Conservation (phyloP, 2,113 vertebrate genomes). For the Prunella fulvescens region DNA sequence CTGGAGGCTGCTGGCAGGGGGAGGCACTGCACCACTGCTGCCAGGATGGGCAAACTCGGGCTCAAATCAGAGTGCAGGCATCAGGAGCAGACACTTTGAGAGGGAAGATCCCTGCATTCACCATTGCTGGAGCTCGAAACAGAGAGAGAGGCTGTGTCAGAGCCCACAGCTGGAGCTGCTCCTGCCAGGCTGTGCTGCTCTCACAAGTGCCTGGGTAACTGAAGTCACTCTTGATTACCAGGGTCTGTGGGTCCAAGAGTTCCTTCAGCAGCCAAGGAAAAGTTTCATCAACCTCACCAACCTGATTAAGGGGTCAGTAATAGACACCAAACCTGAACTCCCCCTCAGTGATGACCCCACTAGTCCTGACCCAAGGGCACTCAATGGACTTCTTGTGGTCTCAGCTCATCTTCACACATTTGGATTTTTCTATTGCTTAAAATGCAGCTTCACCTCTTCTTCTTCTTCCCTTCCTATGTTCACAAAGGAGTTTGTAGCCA, state of each 20-base stretch:
- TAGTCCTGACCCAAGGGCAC: not conserved
- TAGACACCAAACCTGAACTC: not conserved
- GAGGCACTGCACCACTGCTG: not conserved
- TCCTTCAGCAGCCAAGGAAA: not conserved
- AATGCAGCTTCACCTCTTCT: not conserved
- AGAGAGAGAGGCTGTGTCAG: not conserved
- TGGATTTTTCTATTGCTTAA: not conserved
- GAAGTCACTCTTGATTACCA: not conserved
- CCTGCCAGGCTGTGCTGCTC: not conserved
- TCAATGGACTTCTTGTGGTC: not conserved
- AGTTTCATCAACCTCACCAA: accelerated
- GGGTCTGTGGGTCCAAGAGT: not conserved
- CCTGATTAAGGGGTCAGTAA: not conserved
- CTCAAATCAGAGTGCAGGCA: not conserved
- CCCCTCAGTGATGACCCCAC: accelerated
- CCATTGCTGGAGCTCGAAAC: accelerated
- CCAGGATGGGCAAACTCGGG: not conserved
- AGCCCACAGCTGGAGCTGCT: not conserved
- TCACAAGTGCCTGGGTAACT: not conserved
- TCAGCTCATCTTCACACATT: not conserved
- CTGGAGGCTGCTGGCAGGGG: not conserved
- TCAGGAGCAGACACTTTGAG: not conserved
- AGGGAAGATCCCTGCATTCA: too few species aligned
- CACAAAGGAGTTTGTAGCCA: not conserved
- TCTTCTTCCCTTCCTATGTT: not conserved